Conservation (phyloP, 2,888 invertebrate species). For the Synergus laeviventris region DNA sequence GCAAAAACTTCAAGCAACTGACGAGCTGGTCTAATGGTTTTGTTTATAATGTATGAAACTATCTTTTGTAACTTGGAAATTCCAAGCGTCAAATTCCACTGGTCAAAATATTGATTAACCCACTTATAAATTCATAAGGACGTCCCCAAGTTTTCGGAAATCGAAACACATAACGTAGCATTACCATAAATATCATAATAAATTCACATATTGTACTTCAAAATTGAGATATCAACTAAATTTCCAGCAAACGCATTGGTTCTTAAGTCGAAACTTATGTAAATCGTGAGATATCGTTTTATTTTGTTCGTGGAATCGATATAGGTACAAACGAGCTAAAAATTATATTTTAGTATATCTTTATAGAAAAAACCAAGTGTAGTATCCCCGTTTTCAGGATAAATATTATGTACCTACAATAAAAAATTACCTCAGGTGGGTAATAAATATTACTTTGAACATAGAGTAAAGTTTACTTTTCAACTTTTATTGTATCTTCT, state of each 20-base stretch:
- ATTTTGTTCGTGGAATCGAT: neutral
- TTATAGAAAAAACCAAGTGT: no score
- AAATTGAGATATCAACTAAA: neutral
- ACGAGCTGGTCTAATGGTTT: neutral
- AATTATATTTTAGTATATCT: neutral
- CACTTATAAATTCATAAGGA: constrained; percentile 3
- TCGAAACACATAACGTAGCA: neutral
- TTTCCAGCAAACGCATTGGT: neutral
- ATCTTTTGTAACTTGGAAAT: neutral
- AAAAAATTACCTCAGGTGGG: no score
- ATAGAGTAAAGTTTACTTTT: no score
- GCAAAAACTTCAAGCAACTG: neutral
- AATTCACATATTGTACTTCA: neutral
- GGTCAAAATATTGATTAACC: no score
- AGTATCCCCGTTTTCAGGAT: no score
- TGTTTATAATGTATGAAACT: neutral
- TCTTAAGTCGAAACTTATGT: neutral
- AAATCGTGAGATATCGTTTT: neutral
- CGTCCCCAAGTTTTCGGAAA: neutral
- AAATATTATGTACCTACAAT: no score
- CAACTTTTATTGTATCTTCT: no score
- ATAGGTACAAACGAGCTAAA: neutral
- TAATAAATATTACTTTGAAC: no score
- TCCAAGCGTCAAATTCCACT: no score
- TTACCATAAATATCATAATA: constrained; percentile 6